phyloP scores from a whole-genome alignment of 2,113 vertebrate species.

The Eira barbara region DNA sequence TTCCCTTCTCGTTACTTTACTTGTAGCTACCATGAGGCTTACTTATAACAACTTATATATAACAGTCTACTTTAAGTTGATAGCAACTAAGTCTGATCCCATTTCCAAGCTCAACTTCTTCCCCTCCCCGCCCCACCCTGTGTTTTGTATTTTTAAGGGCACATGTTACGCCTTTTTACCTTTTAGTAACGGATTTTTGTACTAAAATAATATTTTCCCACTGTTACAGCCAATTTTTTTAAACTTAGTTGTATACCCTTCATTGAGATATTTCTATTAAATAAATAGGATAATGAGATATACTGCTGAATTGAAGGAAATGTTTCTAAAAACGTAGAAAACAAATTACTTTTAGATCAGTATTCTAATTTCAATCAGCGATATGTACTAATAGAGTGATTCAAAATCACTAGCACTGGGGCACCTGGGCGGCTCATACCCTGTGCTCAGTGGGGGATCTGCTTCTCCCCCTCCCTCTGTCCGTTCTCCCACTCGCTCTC shows the following conservation, averaged over 20 bases:
- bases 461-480: not conserved
- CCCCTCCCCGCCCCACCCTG: not conserved
- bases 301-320: not conserved
- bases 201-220: not conserved
- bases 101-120: not conserved
- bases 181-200: not conserved
- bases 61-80: not conserved
- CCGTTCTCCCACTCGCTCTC: not conserved
- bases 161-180: not conserved
- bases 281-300: not conserved
- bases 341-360: not conserved
- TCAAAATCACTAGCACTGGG: not conserved
- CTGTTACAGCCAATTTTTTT: not conserved
- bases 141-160: not conserved
- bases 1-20: not conserved
- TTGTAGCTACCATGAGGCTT: not conserved
- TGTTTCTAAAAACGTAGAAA: not conserved
- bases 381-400: not conserved
- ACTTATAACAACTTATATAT: not conserved
- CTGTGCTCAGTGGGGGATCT: not conserved
- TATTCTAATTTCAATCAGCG: not conserved
- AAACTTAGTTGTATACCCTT: not conserved
- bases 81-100: not conserved
- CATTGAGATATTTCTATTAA: not conserved
- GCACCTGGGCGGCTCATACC: too few relatives aligned